Base-by-base conservation (phyloP, 2,797 vertebrate genomes). In the Thripadectes ignobilis region DNA sequence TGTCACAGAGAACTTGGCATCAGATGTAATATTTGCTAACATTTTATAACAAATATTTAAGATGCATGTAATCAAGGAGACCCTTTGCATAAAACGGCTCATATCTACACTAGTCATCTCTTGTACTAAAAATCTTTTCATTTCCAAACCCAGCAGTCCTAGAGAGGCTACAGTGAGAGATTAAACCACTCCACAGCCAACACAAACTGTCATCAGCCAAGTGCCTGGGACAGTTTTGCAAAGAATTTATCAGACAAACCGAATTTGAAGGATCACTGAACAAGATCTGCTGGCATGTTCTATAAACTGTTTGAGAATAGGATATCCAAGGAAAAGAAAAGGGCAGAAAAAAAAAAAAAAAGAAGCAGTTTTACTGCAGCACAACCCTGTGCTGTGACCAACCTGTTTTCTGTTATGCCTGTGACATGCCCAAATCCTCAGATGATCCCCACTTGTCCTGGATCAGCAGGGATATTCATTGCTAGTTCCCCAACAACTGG, bases 11-110 rank as follows among this genome's bases (percentile, higher is more conserved):
- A 59, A 71, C 39, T 63, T 84, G 58, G 51, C 66, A 87, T 49
- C 49, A 69, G 46, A 85, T 49, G 34, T 16, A 80, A 46, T 83
- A 67, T 78, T 92, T 87, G 55, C 46, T 41, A 82, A 61, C 80
- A 78, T 78, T 94, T 89, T 66, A 85, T 78, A 87, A 72, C 38
- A 94, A 89, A 92, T 85, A 94, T 68, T 94, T 85, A 89, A 88
- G 51, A 65, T 54, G 17, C 51, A 14, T 81, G 16, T 83, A 92
- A 91, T 89, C 77, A 92, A 88, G 34, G n/a, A 73, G 30, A 89
- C 26, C 23, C 67, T 91, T 89, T 84, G 16, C 72, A 83, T 95
- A 68, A 88, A 88, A 72, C 10, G 39, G 7, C 19, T 92, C 32
- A 74, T 94, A 83, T 72, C 49, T 96, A 62, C 34, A 26, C 21